These are phyloP conservation scores for Diplosoma virens DNA, from an alignment of 23 tunicate genomes.

Conservation along the genomic window DNA sequence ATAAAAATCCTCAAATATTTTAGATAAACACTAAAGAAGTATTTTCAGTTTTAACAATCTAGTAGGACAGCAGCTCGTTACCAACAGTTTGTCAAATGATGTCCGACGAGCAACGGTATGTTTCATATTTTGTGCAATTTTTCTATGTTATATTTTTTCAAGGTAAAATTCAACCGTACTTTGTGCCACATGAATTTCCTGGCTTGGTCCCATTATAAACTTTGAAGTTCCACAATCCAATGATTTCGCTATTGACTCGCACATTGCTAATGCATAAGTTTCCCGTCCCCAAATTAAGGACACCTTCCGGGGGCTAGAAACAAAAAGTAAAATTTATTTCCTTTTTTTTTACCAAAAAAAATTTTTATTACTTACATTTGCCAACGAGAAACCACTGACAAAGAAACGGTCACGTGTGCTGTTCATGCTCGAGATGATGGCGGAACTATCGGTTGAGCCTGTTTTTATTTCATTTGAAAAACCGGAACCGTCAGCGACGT, in stretches of 20 bases:
- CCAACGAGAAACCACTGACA: constrained; percentile 32
- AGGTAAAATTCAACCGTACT: no score
- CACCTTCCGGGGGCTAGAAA: constrained; percentile 6
- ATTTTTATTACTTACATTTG: no score
- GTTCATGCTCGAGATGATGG: neutral
- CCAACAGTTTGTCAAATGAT: no score
- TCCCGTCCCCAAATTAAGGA: neutral
- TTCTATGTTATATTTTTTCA: no score
- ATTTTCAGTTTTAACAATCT: no score
- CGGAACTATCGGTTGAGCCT: constrained; percentile 5
- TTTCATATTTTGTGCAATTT: no score
- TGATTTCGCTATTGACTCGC: constrained; percentile 35
- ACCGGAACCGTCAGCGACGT: constrained; percentile 7
- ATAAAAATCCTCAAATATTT: no score
- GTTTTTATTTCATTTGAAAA: neutral
- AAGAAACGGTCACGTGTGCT: neutral
- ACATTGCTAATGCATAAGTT: constrained; percentile 13
- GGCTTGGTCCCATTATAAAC: constrained; percentile 58
- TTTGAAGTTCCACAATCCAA: constrained; percentile 70
- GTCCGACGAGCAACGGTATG: no score
- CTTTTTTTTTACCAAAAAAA: no score
- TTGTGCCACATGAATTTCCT: constrained; percentile 8
- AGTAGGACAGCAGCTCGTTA: no score
- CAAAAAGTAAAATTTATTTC: no score
- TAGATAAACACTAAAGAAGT: no score